Conservation (phyloP, 2,113 vertebrate genomes). For the Pluvianellus socialis region DNA sequence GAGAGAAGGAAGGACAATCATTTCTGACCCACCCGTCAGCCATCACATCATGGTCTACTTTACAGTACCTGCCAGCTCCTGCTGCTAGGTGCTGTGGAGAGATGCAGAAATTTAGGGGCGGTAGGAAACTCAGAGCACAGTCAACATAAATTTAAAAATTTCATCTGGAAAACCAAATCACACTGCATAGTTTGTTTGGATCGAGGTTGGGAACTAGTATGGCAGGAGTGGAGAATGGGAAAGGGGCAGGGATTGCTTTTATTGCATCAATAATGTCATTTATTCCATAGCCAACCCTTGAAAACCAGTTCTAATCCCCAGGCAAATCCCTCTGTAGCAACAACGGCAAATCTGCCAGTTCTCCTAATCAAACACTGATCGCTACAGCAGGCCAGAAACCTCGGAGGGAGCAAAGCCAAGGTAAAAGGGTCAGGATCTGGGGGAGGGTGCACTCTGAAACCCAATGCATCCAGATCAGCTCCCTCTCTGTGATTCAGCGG, state of each 20-base stretch:
- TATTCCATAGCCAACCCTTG: background rate
- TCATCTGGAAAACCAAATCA: background rate
- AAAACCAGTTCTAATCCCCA: background rate
- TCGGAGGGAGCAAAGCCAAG: slow-evolving; percentile 7
- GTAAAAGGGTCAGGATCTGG: background rate
- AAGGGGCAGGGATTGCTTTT: background rate
- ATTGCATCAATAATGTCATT: background rate
- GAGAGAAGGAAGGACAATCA: background rate
- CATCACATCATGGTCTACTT: background rate
- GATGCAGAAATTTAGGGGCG: background rate
- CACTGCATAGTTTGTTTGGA: background rate
- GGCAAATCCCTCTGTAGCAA: background rate
- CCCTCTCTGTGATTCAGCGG: background rate
- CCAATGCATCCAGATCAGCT: background rate
- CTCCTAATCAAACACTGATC: background rate
- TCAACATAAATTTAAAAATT: background rate
- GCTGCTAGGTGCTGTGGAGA: background rate
- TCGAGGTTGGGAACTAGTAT: background rate
- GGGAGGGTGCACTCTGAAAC: background rate
- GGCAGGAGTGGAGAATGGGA: background rate
- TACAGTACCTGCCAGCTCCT: background rate
- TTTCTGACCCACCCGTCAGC: background rate
- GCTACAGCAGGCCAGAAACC: background rate
- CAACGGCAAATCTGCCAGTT: background rate
- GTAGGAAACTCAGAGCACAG: background rate